Base-by-base conservation (phyloP, 2,797 vertebrate genomes). In the Octomys mimax region DNA sequence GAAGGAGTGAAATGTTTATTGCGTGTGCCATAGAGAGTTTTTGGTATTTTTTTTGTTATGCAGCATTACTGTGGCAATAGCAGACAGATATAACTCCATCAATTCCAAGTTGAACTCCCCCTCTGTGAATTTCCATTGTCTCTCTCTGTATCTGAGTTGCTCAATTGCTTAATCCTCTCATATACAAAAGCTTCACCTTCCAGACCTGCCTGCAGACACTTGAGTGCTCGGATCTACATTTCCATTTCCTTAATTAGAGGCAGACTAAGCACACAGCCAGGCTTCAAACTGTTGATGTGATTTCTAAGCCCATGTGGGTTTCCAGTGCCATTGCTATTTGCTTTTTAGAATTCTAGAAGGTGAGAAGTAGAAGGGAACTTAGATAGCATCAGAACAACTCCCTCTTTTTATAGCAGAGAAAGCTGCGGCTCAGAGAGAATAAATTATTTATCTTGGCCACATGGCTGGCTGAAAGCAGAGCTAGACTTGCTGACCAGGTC, bases 171-270 rank as follows among this genome's bases (percentile, higher is more conserved):
- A 28, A 66, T 71, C 75, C 59, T 89, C 89, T 90, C 61, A 33
- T 54, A 73, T 31, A 26, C 57, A 83, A 31, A 36, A 73, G 31
- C 33, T n/a, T 84, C 54, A 92, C 75, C 52, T 95, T 73, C 61
- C n/a, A 95, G 49, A 71, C 59, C 68, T 49, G 18, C 36, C 75
- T 68, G 21, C 39, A 70, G 80, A 46, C 57, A 73, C 64, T 59
- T 3, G 3, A 87, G 21, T 80, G 28, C 64, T 68, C 19, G 57
- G 26, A 52, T 87, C 95, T 70, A 83, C 46, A 80, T 92, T 91
- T 83, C 82, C 83, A 19, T 92, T 91, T 93, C 87, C 62, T 89
- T 92, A 57, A n/a, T 90, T 92, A 86, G 57, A 78, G 54, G 42
- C 13, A 49, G 24, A 49, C 24, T 49, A 39, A 96, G 22, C 57